Base-by-base conservation (phyloP, 2,113 vertebrate genomes). In the Phocoena phocoena region DNA sequence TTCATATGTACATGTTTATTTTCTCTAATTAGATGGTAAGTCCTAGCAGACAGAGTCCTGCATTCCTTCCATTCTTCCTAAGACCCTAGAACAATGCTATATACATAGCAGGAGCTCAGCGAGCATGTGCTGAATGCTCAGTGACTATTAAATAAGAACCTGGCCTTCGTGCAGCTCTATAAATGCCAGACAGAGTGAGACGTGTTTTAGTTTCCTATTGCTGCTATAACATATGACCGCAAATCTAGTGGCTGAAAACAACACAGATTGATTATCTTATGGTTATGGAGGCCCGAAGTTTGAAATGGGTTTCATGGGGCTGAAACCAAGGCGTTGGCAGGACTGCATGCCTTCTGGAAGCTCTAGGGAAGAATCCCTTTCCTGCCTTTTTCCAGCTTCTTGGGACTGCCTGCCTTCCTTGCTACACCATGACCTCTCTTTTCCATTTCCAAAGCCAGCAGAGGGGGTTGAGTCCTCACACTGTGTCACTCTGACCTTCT, bases 141-240 rank as follows among this genome's bases (percentile, higher is more conserved):
- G 5, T 21, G 23, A 33, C 55, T 11, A 23, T 53, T 14, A n/a
- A 33, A 23, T 23, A 70, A 93, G 73, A 90, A 60, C 25, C 31
- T 36, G 17, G 26, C 26, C 17, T 96, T 76, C 44, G 6, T 15
- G 33, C 17, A 60, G 79, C 58, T 74, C 71, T 71, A 13, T 28
- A 50, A 80, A 60, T 26, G n/a, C 28, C 65, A 68, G 41, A 67
- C 47, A 67, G 55, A 3, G 26, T 15, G 47, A n/a, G 3, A 31
- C 33, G 36, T 33, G 5, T 60, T 65, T 96, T 86, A 53, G 82
- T 88, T 82, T 94, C 77, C 74, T 68, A 13, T 53, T 82, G 85
- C 47, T 44, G 58, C 79, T 86, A 12, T 70, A 36, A 53, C 36
- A 68, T 70, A 50, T 33, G 76, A 70, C 53, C 65, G 28, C 12